phyloP scores from a whole-genome alignment of 37 sponge, comb jelly and placozoan species.

The Ianthella basta region DNA sequence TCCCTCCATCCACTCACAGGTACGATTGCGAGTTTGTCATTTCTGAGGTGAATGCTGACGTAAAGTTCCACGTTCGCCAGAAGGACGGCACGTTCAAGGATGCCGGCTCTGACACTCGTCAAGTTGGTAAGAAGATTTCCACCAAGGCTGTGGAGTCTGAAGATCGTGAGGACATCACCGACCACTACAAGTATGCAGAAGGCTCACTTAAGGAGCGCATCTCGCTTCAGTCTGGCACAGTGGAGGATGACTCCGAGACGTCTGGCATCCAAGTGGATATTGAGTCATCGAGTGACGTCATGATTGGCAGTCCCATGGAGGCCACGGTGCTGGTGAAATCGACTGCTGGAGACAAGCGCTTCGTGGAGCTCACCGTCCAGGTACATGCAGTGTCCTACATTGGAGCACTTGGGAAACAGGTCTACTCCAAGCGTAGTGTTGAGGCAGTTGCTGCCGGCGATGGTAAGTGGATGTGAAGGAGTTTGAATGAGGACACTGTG shows the following conservation, averaged over 20 bases:
- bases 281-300: background rate
- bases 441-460: background rate
- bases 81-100: constrained; percentile 50
- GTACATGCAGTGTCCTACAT: constrained; percentile 36
- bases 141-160: constrained; percentile 80
- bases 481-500: too few species aligned
- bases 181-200: constrained; percentile 86
- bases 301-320: constrained; percentile 4
- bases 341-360: constrained; percentile 24
- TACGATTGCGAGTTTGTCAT: constrained; percentile 85
- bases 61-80: constrained; percentile 47
- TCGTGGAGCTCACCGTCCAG: constrained; percentile 1
- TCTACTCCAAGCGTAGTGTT: background rate
- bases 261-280: constrained; percentile 45
- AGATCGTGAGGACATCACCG: constrained; percentile 79
- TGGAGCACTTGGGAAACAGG: constrained; percentile 19
- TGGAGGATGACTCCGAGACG: constrained; percentile 10
- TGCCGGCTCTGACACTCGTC: constrained; percentile 40
- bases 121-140: constrained; percentile 78
- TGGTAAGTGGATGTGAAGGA: too few species aligned
- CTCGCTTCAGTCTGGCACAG: constrained; percentile 45
- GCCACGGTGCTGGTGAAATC: constrained; percentile 11
- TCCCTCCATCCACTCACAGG: background rate
- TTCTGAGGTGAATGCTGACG: constrained; percentile 91
- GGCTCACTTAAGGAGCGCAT: constrained; percentile 74